Conservation (phyloP, 2,797 vertebrate species). For the Myotis pilosus region DNA sequence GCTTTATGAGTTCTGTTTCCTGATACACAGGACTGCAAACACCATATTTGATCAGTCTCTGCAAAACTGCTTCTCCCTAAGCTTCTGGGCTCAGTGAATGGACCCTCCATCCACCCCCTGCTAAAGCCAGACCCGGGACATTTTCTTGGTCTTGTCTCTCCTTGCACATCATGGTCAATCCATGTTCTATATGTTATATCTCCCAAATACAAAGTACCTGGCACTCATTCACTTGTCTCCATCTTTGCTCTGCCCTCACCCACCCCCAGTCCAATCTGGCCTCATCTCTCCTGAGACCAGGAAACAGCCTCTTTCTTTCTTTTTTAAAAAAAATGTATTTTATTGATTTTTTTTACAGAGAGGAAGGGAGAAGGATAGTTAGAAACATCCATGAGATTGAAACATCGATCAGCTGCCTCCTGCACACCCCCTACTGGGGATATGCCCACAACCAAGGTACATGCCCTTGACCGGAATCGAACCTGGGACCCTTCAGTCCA, state of each 20-base stretch:
- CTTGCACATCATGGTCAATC: not conserved
- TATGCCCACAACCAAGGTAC: too few species aligned
- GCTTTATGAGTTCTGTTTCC: slow-evolving; percentile 19
- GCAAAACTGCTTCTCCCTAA: not conserved
- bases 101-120: not conserved
- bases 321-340: too few species aligned
- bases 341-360: too few species aligned
- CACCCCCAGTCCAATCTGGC: not conserved
- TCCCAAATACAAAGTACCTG: not conserved
- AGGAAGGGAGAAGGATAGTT: too few species aligned
- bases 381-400: too few species aligned
- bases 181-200: not conserved
- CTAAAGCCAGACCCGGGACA: not conserved
- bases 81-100: not conserved
- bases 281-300: not conserved
- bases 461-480: too few species aligned
- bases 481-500: too few species aligned
- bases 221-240: not conserved
- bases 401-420: too few species aligned
- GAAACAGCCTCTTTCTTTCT: not conserved
- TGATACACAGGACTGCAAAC: not conserved
- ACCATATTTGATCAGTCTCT: not conserved
- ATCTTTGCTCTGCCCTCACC: not conserved
- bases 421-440: too few species aligned
- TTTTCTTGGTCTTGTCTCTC: not conserved